These are phyloP conservation scores for Mustelus asterias DNA, from an alignment of 2,113 vertebrate species.

Conservation along the genomic window DNA sequence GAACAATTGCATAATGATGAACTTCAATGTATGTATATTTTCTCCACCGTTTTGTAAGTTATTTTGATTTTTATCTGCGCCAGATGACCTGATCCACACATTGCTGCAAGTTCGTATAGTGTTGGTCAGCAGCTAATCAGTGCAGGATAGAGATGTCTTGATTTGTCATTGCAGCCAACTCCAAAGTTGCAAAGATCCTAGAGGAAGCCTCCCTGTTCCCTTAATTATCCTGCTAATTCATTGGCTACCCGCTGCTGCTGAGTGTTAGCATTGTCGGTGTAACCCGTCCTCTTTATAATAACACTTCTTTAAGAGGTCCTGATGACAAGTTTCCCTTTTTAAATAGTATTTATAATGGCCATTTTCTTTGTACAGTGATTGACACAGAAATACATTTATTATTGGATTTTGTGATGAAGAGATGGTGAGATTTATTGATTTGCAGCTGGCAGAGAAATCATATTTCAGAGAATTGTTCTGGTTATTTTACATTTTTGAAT, in stretches of 20 bases:
- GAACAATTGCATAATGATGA: background rate
- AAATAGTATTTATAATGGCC: background rate
- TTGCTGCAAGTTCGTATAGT: background rate
- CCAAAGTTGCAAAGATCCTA: background rate
- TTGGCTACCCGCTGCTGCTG: too few relatives aligned
- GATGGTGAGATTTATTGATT: background rate
- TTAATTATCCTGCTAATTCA: background rate
- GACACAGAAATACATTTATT: background rate
- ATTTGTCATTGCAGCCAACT: background rate
- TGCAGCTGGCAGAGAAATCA: background rate
- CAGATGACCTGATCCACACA: background rate
- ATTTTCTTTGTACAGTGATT: background rate
- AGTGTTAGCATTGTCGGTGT: too few relatives aligned
- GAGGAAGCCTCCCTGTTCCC: background rate
- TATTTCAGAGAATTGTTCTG: background rate
- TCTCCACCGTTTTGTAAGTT: background rate
- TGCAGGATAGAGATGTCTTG: background rate
- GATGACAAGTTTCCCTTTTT: background rate
- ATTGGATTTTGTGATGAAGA: background rate
- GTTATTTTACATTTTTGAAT: background rate
- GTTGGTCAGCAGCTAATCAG: background rate
- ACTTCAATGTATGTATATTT: background rate
- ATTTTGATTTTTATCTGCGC: background rate
- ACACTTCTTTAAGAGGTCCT: background rate
- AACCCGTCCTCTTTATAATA: background rate